Evolutionary conservation across 2,113 vertebrate genomes (phyloP), one percentile per base, ranked within the genome.

Genomic region (Onychostruthus taczanowskii): DNA sequence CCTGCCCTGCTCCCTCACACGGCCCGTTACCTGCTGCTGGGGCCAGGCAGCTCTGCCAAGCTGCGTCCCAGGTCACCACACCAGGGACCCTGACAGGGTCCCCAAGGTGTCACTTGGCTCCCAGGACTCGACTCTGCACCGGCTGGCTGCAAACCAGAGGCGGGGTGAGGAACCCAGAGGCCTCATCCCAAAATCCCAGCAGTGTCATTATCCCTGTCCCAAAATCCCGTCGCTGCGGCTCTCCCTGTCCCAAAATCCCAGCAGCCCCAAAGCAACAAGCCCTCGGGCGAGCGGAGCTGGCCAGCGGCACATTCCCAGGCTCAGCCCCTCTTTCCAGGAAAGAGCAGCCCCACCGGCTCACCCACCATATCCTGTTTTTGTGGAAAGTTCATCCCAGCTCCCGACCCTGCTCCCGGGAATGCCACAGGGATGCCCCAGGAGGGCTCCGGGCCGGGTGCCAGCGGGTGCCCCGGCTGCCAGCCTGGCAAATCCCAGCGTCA

Each of bases 321-420:
- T 33, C 33, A 2, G 53, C 58, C 82, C 63, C 53, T 64, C 90
- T 82, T 76, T 82, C 93, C 70, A 28, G 93, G 44, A 72, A 55
- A 64, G 66, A 64, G 3, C 90, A 91, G 92, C 66, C 92, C 70
- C 77, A 28, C 62, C 10, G 28, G 82, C 61, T 94, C 87, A 35
- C 91, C 96, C 78, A 23, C 89, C 31, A 7, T 93, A 97, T 98
- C 97, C 98, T 98, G 98, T 98, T 98, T 98, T 97, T 87, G 89
- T 97, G 98, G 97, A 98, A 98, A 97, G 61, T 84, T 43, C 9
- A 74, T 76, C 78, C 89, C 77, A 52, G 86, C 5, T 5, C 33
- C 37, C 79, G 3, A 27, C 30, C 33, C 53, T 5, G 44, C 72
- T 94, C 93, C 53, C 1, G 5, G 39, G 83, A 86, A 68, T 72